A percentile compares a stretch with the other conserved stretches of the same genome.
Evolutionary conservation across 2,797 vertebrate genomes (phyloP).

Genomic region (Cheirogaleus major): DNA sequence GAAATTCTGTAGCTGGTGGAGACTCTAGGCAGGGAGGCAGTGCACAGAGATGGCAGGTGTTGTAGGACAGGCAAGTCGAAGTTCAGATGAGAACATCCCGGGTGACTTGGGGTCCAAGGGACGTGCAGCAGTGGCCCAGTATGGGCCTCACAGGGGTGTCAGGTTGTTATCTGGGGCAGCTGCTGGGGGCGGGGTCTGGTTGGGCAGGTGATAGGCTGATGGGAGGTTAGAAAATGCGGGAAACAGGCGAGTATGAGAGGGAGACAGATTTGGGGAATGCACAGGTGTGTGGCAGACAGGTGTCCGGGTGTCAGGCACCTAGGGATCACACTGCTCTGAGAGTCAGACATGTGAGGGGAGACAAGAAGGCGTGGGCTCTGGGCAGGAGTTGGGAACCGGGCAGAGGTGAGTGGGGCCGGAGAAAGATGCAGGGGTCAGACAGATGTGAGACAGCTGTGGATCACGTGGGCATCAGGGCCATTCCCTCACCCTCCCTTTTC

Average conservation of each 20-base stretch:
- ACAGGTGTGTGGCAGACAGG: background rate
- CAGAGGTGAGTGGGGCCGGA: background rate
- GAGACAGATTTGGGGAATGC: background rate
- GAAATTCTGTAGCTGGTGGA: conserved; percentile 93
- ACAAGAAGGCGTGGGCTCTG: background rate
- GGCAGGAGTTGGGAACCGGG: background rate
- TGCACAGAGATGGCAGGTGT: background rate
- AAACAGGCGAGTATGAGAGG: background rate
- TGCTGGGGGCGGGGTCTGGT: background rate
- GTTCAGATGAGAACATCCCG: background rate
- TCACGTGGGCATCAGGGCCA: background rate
- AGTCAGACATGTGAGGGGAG: background rate
- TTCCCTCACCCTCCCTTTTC: background rate
- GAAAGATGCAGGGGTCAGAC: background rate
- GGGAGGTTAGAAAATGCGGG: background rate
- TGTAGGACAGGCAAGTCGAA: background rate
- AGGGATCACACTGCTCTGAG: background rate
- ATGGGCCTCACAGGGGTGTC: background rate
- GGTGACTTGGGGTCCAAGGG: background rate
- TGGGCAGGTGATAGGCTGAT: background rate
- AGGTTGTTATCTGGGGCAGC: background rate
- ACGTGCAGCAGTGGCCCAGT: background rate
- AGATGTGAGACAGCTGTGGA: background rate
- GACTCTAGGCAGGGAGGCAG: conserved; percentile 85
- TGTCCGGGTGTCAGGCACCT: background rate